These are phyloP conservation scores for Lichenostomus cassidix DNA, from an alignment of 2,113 vertebrate species.

Conservation along the genomic window DNA sequence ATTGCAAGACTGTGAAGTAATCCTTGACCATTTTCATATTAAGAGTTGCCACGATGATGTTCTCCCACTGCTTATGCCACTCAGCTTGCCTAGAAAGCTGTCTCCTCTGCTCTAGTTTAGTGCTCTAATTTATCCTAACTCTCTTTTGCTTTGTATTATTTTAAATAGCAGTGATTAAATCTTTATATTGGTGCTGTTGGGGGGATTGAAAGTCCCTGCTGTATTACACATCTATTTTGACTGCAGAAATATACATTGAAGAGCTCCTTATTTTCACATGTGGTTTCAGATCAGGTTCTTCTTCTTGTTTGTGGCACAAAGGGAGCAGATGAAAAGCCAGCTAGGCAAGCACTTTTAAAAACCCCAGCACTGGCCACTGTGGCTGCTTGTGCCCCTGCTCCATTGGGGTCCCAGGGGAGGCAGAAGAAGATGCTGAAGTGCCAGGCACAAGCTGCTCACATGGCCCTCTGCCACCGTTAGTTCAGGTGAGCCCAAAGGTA, in stretches of 20 bases:
- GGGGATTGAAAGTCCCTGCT: background rate
- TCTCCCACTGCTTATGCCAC: background rate
- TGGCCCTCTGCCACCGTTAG: background rate
- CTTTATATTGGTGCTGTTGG: background rate
- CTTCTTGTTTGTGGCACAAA: background rate
- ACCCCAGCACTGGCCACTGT: background rate
- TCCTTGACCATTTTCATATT: background rate
- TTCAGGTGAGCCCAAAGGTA: background rate
- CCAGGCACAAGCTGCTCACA: background rate
- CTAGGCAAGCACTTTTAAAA: background rate
- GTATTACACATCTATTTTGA: background rate
- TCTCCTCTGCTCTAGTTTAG: background rate
- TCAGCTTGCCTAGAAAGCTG: constrained; percentile 8
- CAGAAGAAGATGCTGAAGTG: background rate
- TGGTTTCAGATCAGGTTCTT: background rate
- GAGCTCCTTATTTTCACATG: background rate
- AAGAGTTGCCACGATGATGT: background rate
- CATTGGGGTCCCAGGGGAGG: too few relatives aligned
- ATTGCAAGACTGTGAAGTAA: background rate
- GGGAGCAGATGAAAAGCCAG: background rate
- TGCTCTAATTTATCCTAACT: background rate
- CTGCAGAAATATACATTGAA: background rate
- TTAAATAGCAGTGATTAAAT: background rate
- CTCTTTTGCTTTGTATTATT: background rate
- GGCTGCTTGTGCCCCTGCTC: background rate